Conservation (phyloP, 2,113 vertebrate genomes). For the Laticauda colubrina region DNA sequence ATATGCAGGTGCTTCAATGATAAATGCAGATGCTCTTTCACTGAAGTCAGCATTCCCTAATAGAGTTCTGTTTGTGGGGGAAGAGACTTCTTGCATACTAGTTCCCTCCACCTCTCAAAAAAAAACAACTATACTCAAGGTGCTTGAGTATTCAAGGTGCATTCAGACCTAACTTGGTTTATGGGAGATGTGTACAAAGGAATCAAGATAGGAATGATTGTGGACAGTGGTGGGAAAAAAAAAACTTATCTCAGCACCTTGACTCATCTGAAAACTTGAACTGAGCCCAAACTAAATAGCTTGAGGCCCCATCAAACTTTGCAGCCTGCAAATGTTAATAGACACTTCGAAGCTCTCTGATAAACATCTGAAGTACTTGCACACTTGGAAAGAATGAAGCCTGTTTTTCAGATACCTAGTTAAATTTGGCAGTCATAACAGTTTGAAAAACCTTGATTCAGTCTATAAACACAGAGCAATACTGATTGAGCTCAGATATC, state of each 20-base stretch:
- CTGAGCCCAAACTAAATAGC: background rate
- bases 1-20: conserved; percentile 41
- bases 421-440: conserved; percentile 7
- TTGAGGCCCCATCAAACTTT: conserved; percentile 45
- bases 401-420: conserved; percentile 37
- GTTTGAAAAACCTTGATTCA: conserved; percentile 28
- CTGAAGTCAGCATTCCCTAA: conserved; percentile 53
- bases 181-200: conserved; percentile 36
- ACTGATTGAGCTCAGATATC: conserved; percentile 17
- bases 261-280: conserved; percentile 25
- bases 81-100: conserved; percentile 25
- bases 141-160: conserved; percentile 5
- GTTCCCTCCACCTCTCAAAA: conserved; percentile 22
- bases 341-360: conserved; percentile 35
- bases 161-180: conserved; percentile 32
- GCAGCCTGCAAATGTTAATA: conserved; percentile 33
- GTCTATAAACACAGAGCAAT: conserved; percentile 3
- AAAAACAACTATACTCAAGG: conserved; percentile 23
- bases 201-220: conserved; percentile 20
- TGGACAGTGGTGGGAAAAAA: background rate
- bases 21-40: conserved; percentile 55
- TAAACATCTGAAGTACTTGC: conserved; percentile 41
- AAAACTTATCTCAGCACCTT: conserved; percentile 26
- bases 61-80: conserved; percentile 40
- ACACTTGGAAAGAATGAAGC: conserved; percentile 28